A percentile compares a stretch with the other conserved stretches of the same genome.
These are phyloP conservation scores for Apteryx owenii DNA, from an alignment of 2,113 vertebrate genomes.

Conservation along the genomic window DNA sequence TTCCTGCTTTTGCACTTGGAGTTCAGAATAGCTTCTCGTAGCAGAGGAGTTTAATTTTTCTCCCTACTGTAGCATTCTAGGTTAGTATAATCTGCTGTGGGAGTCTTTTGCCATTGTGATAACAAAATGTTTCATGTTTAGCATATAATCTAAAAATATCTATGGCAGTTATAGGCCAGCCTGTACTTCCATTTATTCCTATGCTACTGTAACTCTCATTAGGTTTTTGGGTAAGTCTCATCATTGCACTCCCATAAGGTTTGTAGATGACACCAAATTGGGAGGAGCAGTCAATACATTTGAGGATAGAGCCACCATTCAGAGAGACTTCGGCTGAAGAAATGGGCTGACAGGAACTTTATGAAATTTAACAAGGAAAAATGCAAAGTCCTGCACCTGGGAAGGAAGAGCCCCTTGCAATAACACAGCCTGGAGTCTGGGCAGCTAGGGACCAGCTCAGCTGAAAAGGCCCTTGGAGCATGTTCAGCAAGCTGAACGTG, in stretches of 20 bases:
- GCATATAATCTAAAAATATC: not conserved
- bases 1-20: not conserved
- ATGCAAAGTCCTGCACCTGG: not conserved
- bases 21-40: not conserved
- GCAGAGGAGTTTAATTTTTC: not conserved
- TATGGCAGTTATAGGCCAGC: not conserved
- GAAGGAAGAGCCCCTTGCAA: not conserved
- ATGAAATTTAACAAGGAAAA: not conserved
- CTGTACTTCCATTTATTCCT: not conserved
- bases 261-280: not conserved
- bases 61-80: not conserved
- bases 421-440: not conserved
- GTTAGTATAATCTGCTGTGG: not conserved
- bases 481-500: not conserved
- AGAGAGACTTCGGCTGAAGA: not conserved
- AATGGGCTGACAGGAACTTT: not conserved
- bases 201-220: not conserved
- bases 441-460: not conserved
- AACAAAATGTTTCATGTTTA: not conserved
- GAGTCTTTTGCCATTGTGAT: not conserved
- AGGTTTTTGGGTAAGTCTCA: not conserved
- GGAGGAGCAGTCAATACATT: not conserved
- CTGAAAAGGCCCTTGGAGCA: not conserved
- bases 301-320: not conserved
- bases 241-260: rapidly evolving